Evolutionary conservation across 2,113 vertebrate genomes (phyloP).

Genomic region (Microcebus tavaratra): DNA sequence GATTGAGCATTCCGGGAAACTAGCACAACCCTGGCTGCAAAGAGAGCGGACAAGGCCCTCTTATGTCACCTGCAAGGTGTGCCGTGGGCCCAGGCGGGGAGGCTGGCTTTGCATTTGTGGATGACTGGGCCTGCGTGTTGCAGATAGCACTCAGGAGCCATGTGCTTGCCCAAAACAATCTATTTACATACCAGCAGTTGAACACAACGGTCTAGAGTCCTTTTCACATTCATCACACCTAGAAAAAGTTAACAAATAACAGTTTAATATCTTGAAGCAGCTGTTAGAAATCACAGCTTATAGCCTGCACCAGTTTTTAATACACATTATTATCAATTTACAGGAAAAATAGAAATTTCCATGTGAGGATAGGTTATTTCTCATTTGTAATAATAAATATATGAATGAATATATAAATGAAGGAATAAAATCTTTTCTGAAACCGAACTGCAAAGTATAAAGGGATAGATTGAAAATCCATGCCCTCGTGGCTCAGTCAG

Average conservation of each 20-base stretch:
- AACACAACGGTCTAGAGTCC: background rate
- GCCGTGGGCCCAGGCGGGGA: background rate
- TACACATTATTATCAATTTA: background rate
- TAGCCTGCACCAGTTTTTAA: background rate
- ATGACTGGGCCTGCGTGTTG: background rate
- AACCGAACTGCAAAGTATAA: background rate
- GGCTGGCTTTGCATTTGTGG: background rate
- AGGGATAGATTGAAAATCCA: background rate
- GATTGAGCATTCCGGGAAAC: conserved; percentile 35
- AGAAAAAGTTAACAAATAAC: background rate
- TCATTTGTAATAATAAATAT: background rate
- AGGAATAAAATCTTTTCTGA: background rate
- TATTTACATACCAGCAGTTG: background rate
- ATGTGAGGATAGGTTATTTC: background rate
- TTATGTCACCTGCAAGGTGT: background rate
- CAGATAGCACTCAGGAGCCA: background rate
- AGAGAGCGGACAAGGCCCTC: background rate
- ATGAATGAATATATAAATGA: background rate
- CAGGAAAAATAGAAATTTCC: background rate
- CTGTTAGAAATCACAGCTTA: conserved; percentile 34
- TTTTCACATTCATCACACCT: background rate
- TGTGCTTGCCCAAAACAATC: background rate
- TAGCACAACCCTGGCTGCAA: background rate
- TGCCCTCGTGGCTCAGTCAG: background rate
- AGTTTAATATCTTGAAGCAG: background rate